Percentiles rank a stretch among this genome's conserved stretches.
These are phyloP conservation scores for Lepas anatifera DNA, from an alignment of 2,888 invertebrate genomes.

Conservation along the genomic window DNA sequence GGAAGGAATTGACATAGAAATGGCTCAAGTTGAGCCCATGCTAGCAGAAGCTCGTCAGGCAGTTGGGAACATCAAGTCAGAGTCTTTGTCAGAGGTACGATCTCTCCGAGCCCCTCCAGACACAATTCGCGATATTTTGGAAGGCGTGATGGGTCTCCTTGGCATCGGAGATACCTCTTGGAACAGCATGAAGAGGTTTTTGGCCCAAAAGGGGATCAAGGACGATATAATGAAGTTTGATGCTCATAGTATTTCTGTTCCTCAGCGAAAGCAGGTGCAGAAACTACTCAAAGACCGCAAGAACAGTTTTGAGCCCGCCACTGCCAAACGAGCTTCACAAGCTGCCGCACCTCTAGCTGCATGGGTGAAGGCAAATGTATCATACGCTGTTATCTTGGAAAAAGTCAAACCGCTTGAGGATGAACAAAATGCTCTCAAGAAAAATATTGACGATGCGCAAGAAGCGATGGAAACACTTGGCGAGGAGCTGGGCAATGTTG, in stretches of 20 bases:
- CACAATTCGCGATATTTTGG: constrained; percentile 87
- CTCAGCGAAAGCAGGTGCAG: constrained; percentile 73
- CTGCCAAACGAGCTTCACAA: constrained; percentile 81
- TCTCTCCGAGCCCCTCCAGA: constrained; percentile 93
- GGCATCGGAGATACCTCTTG: constrained; percentile 97
- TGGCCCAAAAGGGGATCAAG: constrained; percentile 91
- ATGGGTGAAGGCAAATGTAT: constrained; percentile 94
- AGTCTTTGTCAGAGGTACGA: constrained; percentile 88
- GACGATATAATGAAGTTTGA: constrained; percentile 92
- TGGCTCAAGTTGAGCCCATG: constrained; percentile 87
- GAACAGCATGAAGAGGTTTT: constrained; percentile 98
- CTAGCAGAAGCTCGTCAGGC: constrained; percentile 82
- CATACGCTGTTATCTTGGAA: constrained; percentile 78
- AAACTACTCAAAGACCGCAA: constrained; percentile 60
- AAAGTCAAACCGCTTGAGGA: constrained; percentile 79
- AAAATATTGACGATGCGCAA: constrained; percentile 69
- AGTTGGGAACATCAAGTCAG: constrained; percentile 89
- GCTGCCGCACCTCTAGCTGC: constrained; percentile 95
- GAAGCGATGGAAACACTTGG: constrained; percentile 64
- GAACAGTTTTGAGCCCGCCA: constrained; percentile 76
- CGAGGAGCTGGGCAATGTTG: constrained; percentile 63
- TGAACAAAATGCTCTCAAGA: constrained; percentile 52
- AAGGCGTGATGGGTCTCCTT: constrained; percentile 93
- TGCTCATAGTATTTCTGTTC: constrained; percentile 69
- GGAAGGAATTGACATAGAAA: constrained; percentile 77